Percentiles rank a stretch among this genome's conserved stretches.
These are phyloP conservation scores for Eptatretus burgeri DNA, from an alignment of 2,113 vertebrate species.

Conservation along the genomic window DNA sequence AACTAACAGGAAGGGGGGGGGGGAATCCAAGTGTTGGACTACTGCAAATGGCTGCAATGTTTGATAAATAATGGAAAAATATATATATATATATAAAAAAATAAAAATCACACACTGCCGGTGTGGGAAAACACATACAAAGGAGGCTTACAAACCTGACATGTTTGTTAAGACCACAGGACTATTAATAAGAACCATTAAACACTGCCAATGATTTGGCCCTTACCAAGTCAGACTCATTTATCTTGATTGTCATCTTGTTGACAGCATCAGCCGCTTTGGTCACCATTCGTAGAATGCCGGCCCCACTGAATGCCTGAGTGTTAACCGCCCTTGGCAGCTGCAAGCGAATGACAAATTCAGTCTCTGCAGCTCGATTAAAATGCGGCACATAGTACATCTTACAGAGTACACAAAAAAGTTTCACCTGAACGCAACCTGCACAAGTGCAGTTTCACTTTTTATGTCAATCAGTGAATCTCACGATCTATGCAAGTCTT, in stretches of 20 bases:
- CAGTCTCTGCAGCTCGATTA: slow-evolving; percentile 6
- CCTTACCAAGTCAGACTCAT: slow-evolving; percentile 97
- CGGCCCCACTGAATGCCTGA: slow-evolving; percentile 86
- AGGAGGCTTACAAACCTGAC: too few relatives aligned
- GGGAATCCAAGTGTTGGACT: too few relatives aligned
- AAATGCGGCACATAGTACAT: not conserved
- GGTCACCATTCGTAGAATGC: slow-evolving; percentile 97
- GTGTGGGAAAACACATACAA: too few relatives aligned
- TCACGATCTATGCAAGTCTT: too few relatives aligned
- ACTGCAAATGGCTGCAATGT: too few relatives aligned
- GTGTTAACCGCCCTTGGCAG: slow-evolving; percentile 91
- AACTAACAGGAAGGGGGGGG: too few relatives aligned
- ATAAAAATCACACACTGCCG: too few relatives aligned
- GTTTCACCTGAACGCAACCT: too few relatives aligned
- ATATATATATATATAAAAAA: too few relatives aligned
- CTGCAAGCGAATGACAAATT: slow-evolving; percentile 63
- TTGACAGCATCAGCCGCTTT: slow-evolving; percentile 98
- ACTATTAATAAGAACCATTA: slow-evolving; percentile 3
- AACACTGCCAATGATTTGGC: slow-evolving; percentile 11
- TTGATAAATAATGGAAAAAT: too few relatives aligned
- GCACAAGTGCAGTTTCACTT: too few relatives aligned
- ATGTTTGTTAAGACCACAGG: not conserved
- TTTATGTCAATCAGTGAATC: too few relatives aligned
- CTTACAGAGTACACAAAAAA: slow-evolving; percentile 3
- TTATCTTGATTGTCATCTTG: slow-evolving; percentile 99